Base-by-base conservation (phyloP, 2,113 vertebrate species). In the Turdus rufiventris region DNA sequence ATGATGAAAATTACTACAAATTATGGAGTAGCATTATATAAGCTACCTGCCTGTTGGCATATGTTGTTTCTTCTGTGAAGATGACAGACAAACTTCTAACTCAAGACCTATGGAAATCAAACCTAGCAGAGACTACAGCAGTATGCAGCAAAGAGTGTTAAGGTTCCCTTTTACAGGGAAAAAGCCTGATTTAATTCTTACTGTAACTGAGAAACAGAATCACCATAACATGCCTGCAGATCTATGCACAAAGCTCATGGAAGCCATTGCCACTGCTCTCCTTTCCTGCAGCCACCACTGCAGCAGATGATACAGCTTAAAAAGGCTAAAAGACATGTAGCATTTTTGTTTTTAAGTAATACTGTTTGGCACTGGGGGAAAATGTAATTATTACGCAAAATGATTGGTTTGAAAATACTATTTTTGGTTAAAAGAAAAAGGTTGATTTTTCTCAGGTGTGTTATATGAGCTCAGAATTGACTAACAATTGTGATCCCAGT, bases 401-500 rank as follows among this genome's bases (percentile, higher is more conserved):
- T 12, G 1, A 10, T 74, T 66, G 53, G 9, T 57, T 70, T 56
- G 38, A 74, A 63, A 88, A 58, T 5, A 84, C 28, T 5, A 5
- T 24, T 50, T 84, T 45, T 43, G 71, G 8, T 38, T 61, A 25
- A 60, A 78, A 68, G 9, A 42, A 56, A 65, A 24, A 50, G 4
- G 1, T 26, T 75, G 21, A 28, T 31, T 91, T 77, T 25, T 58
- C n/a, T 58, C n/a, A 61, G 14, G 8, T 58, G 17, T 42, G n/a
- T 40, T 70, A 29, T 5, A 62, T 0, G 0, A 33, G 31, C 26
- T 88, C 42, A 78, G n/a, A 71, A 48, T 28, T 73, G 3, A 3
- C 23, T 17, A 42, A 11, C 16, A 47, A 23, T 15, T 23, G 8
- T 1, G 17, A 85, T 8, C 12, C 20, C 38, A 33, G 18, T 23